phyloP scores from a whole-genome alignment of 2,797 vertebrate species.

The Neomorphus geoffroyi region DNA sequence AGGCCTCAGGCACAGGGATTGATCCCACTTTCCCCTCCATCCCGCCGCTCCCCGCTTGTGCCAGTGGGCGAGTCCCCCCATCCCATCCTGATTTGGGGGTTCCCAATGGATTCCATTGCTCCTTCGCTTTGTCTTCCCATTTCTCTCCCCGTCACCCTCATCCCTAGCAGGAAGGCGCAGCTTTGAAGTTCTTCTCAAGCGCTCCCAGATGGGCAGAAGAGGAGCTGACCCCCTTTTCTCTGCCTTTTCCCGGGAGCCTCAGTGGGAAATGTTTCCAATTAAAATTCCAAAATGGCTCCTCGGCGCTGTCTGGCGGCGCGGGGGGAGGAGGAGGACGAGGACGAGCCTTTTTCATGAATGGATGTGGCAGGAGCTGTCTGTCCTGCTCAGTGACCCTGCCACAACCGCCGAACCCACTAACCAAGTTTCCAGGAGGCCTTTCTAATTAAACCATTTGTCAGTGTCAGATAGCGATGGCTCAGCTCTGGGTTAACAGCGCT shows the following conservation, averaged over 20 bases:
- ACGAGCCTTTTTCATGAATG: slow-evolving; percentile 84
- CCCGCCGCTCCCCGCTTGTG: background rate
- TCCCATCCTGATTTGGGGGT: background rate
- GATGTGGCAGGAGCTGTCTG: slow-evolving; percentile 70
- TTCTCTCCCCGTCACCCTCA: background rate
- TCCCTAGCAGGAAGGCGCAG: background rate
- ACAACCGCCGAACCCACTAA: slow-evolving; percentile 26
- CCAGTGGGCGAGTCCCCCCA: background rate
- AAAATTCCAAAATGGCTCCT: slow-evolving; percentile 89
- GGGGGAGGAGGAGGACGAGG: slow-evolving; percentile 44
- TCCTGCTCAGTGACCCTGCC: slow-evolving; percentile 42
- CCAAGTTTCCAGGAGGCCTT: slow-evolving; percentile 56
- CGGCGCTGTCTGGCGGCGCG: slow-evolving; percentile 78
- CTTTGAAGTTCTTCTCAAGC: background rate
- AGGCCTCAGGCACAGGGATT: background rate
- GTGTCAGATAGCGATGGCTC: slow-evolving; percentile 2
- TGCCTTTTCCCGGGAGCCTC: background rate
- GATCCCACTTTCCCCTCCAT: fast-evolving
- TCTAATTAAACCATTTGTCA: slow-evolving; percentile 61
- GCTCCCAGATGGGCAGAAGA: background rate
- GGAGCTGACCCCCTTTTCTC: slow-evolving; percentile 20
- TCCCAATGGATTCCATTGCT: background rate
- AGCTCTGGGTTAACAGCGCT: background rate
- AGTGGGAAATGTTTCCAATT: slow-evolving; percentile 86
- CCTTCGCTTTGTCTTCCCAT: background rate